A percentile compares a stretch with the other conserved stretches of the same genome.
Evolutionary conservation across 2,888 invertebrate species (phyloP).

Genomic region (Andrena minutula): DNA sequence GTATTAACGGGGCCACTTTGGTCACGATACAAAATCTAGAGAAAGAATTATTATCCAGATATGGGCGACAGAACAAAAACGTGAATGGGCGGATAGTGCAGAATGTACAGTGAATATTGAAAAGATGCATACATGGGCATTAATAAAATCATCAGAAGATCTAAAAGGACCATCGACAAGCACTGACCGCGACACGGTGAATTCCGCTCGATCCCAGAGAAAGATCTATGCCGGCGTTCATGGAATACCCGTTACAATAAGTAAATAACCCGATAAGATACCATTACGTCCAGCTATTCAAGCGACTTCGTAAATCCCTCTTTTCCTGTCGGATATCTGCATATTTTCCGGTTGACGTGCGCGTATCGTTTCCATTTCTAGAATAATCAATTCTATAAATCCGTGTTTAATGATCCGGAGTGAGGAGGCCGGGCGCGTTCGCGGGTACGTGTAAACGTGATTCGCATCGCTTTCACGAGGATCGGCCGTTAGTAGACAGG

Average conservation of each 20-base stretch:
- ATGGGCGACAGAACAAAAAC: too few relatives aligned
- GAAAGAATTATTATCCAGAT: too few relatives aligned
- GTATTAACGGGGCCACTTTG: background rate
- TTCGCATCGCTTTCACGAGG: constrained; percentile 54
- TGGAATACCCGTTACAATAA: constrained; percentile 41
- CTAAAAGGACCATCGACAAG: background rate
- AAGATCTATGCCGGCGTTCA: constrained; percentile 9
- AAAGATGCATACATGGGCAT: background rate
- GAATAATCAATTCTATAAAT: constrained; percentile 63
- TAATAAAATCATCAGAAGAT: constrained; percentile 17
- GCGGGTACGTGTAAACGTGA: constrained; percentile 54
- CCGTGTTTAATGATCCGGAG: constrained; percentile 56
- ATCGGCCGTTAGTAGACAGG: constrained; percentile 47
- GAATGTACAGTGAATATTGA: constrained; percentile 13
- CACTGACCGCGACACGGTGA: background rate
- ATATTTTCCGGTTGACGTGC: constrained; percentile 39
- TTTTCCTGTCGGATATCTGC: constrained; percentile 2
- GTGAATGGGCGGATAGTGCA: too few relatives aligned
- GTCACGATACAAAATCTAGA: too few relatives aligned
- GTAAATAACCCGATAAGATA: constrained; percentile 55
- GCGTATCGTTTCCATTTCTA: constrained; percentile 46
- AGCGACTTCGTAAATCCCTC: constrained; percentile 37
- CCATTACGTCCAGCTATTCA: constrained; percentile 28
- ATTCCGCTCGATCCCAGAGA: background rate
- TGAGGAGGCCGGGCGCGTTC: constrained; percentile 34